A percentile compares a stretch with the other conserved stretches of the same genome.
Evolutionary conservation across 2,888 invertebrate species (phyloP).

Genomic region (Pemphredon lugubris): DNA sequence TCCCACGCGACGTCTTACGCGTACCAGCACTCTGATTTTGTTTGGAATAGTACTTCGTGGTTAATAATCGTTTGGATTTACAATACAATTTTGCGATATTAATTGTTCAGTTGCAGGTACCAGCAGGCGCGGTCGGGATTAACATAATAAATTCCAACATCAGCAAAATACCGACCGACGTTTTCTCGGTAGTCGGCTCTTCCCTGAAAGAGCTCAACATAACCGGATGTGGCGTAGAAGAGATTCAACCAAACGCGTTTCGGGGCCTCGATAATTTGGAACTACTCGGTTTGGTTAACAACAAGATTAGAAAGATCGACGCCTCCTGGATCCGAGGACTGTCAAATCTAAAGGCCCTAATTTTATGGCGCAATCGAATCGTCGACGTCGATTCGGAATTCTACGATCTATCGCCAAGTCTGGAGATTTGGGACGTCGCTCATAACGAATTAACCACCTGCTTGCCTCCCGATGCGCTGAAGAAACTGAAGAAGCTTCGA

Average conservation of each 20-base stretch:
- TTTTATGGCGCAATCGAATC: constrained; percentile 47
- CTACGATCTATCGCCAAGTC: constrained; percentile 36
- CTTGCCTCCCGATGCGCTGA: constrained; percentile 12
- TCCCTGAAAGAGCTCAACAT: constrained; percentile 47
- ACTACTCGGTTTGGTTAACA: constrained; percentile 41
- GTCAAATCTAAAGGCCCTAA: constrained; percentile 25
- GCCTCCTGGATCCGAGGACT: constrained; percentile 47
- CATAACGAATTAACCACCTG: constrained; percentile 40
- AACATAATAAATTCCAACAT: constrained; percentile 37
- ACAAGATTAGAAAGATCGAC: constrained; percentile 41
- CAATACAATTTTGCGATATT: no score
- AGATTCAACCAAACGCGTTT: constrained; percentile 50
- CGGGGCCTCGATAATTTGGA: constrained; percentile 33
- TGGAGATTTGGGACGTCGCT: constrained; percentile 42
- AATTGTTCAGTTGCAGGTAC: constrained; percentile 33
- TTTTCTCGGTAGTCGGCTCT: constrained; percentile 32
- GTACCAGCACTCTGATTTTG: no score
- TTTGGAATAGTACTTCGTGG: no score
- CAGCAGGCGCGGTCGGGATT: constrained; percentile 15
- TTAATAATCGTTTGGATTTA: no score
- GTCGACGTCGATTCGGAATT: constrained; percentile 31
- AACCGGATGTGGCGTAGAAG: constrained; percentile 38
- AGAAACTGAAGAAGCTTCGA: constrained; percentile 37
- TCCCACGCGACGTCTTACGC: no score
- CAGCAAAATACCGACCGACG: constrained; percentile 24